phyloP scores from a whole-genome alignment of 2,797 vertebrate species.

The Tapirus indicus region DNA sequence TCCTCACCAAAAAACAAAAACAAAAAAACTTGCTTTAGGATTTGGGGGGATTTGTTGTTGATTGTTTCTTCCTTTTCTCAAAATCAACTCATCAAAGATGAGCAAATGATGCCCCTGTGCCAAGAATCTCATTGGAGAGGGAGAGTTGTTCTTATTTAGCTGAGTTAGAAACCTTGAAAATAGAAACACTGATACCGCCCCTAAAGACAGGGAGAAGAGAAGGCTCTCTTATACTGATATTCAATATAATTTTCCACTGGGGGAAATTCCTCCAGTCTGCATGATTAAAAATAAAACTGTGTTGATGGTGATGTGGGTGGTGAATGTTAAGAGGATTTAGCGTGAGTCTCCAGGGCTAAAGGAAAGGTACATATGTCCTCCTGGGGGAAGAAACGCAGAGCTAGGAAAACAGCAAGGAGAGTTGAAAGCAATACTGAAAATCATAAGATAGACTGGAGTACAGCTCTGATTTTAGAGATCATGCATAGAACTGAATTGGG shows the following conservation, averaged over 20 bases:
- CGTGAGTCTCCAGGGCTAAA: neutral
- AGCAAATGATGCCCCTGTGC: neutral
- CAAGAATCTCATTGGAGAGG: slow-evolving; percentile 15
- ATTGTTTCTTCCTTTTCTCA: slow-evolving; percentile 34
- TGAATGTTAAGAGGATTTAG: neutral
- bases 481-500: neutral
- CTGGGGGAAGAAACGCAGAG: neutral
- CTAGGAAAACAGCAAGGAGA: neutral
- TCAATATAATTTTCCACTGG: neutral
- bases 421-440: neutral
- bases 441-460: neutral
- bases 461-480: neutral
- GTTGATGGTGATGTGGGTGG: neutral
- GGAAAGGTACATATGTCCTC: neutral
- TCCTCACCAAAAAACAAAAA: too few species aligned
- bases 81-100: slow-evolving; percentile 23
- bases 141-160: neutral
- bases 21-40: neutral
- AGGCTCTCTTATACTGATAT: neutral
- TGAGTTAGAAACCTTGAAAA: slow-evolving; percentile 16
- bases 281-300: slow-evolving; percentile 46
- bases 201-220: neutral
- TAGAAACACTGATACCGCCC: neutral
- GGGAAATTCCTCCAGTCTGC: neutral
- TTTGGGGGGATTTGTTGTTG: neutral